Evolutionary conservation across 2,888 invertebrate species (phyloP).

Genomic region (Junonia oenone): DNA sequence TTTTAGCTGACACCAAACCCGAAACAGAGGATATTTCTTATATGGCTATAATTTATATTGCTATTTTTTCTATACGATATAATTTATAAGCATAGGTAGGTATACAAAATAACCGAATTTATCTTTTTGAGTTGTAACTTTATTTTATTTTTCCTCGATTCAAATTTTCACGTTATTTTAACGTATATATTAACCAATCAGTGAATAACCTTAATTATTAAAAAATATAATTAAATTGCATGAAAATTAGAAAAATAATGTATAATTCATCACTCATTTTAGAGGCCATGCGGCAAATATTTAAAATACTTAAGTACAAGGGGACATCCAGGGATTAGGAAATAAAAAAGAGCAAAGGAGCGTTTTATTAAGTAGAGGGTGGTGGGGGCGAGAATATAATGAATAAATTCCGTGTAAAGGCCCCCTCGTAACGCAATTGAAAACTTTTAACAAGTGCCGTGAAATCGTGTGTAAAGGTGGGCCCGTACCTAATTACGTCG

Average conservation of each 20-base stretch:
- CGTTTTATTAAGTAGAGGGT: slow-evolving; percentile 69
- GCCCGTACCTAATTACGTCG: slow-evolving; percentile 66
- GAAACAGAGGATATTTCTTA: slow-evolving; percentile 12
- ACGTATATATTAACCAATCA: not conserved
- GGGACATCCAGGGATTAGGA: slow-evolving; percentile 44
- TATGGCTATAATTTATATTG: slow-evolving; percentile 8
- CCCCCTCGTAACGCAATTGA: slow-evolving; percentile 75
- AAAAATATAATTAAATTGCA: slow-evolving; percentile 15
- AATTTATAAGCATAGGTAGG: not conserved
- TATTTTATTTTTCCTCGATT: not conserved
- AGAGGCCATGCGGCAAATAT: slow-evolving; percentile 70
- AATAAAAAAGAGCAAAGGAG: slow-evolving; percentile 65
- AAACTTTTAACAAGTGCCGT: slow-evolving; percentile 79
- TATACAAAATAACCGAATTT: not conserved
- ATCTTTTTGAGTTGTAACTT: not conserved
- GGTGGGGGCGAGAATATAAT: slow-evolving; percentile 62
- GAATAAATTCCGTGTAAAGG: slow-evolving; percentile 76
- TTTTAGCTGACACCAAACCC: slow-evolving; percentile 19
- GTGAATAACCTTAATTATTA: not conserved
- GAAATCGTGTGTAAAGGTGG: slow-evolving; percentile 78
- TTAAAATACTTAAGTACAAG: slow-evolving; percentile 68
- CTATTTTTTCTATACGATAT: not conserved
- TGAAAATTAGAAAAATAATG: slow-evolving; percentile 53
- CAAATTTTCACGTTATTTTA: not conserved
- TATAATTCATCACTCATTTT: slow-evolving; percentile 71